Percentiles rank a stretch among this genome's conserved stretches.
These are phyloP conservation scores for Halesus radiatus DNA, from an alignment of 1,140 invertebrate species.

Conservation along the genomic window DNA sequence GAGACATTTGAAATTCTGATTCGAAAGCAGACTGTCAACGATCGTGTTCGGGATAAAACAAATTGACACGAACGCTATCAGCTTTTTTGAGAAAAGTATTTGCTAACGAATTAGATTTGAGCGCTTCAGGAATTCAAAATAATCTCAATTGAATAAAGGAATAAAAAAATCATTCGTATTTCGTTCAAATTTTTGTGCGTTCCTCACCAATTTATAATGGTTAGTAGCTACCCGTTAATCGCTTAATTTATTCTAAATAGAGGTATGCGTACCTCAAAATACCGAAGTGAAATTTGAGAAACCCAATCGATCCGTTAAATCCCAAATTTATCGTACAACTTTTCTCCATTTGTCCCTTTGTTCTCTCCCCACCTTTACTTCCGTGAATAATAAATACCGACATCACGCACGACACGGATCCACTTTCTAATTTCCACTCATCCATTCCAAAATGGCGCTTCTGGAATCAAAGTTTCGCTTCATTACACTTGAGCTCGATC, in stretches of 20 bases:
- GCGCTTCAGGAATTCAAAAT: too few species aligned
- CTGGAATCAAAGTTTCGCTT: slow-evolving; percentile 40
- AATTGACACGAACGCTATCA: too few species aligned
- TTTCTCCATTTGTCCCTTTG: slow-evolving; percentile 17
- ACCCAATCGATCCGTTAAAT: neutral
- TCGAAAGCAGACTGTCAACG: slow-evolving; percentile 11
- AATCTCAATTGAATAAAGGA: too few species aligned
- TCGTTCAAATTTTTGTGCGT: neutral
- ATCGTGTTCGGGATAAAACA: neutral
- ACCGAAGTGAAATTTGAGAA: neutral
- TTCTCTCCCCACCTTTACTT: neutral
- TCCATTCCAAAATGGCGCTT: slow-evolving; percentile 40
- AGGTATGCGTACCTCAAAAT: neutral
- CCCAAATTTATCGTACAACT: neutral
- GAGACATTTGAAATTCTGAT: slow-evolving; percentile 26
- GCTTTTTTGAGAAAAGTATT: too few species aligned
- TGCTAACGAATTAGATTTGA: too few species aligned
- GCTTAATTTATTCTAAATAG: too few species aligned
- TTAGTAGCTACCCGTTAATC: neutral
- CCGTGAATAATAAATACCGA: slow-evolving; percentile 35
- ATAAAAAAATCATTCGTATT: neutral
- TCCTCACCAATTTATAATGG: neutral
- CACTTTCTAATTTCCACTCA: slow-evolving; percentile 44
- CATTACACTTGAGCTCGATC: slow-evolving; percentile 35
- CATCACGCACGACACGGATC: slow-evolving; percentile 28